Evolutionary conservation across 2,888 invertebrate genomes (phyloP), one percentile per base, ranked within the genome.

Genomic region (Uropetala carovei): DNA sequence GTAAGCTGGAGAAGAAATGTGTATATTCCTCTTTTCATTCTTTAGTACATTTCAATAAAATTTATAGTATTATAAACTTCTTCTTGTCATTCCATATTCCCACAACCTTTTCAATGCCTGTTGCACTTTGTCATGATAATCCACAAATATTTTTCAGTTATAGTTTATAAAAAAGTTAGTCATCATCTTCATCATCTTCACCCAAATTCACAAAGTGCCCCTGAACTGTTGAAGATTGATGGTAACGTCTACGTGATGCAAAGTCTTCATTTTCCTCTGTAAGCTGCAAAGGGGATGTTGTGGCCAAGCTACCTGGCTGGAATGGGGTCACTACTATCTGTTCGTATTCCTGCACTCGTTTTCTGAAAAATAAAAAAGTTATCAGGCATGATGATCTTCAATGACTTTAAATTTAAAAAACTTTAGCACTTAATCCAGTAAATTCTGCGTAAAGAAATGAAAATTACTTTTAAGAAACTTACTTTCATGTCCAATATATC

Each of bases 231-330:
- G 98, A 97, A 59, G 98, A 98, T 95, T 99, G 99, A 95, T 99
- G 99, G 95, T 99, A 99, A 93, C 98, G 97, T 94, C 98, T 97
- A 93, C 99, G 96, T 92, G 97, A 97, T 14, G 99, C 97, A 95
- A 99, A 99, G 95, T 99, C 99, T 95, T 98, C 98, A 95, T 99
- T 99, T 94, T 99, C 98, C 94, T 99, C 99, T 93, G 99, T 99
- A 92, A 99, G 95, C 94, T 99, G 98, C 27, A 89, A 56, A 27
- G 89, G 64, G 93, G 98, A 97, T 92, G 98, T 97, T 93, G 97
- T 97, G 64, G 98, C 96, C 93, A 97, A 96, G 60, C 98, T 96
- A 92, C 97, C 97, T 0, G 97, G 97, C 95, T 98, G 97, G 16
- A 97, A 96, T 0, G 98, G 98, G 11, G 98, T 97, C 92, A 98